Conservation (phyloP, 2,113 vertebrate genomes). For the Parotia lawesii region DNA sequence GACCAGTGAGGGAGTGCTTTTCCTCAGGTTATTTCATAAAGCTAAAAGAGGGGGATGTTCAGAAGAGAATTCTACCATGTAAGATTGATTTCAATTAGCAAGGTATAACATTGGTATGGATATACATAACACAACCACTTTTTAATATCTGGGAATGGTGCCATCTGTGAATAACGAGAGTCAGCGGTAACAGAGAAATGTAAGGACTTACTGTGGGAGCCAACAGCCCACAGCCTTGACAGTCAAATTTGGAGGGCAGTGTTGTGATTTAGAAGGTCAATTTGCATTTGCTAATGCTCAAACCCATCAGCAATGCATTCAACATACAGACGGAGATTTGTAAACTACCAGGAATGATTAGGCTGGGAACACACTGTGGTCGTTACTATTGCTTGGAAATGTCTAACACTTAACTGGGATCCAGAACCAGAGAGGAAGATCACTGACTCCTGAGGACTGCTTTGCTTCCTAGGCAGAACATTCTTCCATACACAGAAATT, state of each 20-base stretch:
- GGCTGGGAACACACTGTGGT: background rate
- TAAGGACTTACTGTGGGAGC: background rate
- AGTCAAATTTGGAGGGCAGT: background rate
- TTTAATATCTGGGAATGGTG: slow-evolving; percentile 35
- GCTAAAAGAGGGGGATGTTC: background rate
- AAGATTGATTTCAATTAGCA: background rate
- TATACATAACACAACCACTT: slow-evolving; percentile 1
- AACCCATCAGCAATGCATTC: background rate
- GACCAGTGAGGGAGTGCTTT: background rate
- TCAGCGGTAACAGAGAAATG: background rate
- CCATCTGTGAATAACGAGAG: background rate
- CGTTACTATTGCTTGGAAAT: background rate
- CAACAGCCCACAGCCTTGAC: background rate
- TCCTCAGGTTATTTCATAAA: background rate
- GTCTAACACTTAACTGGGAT: background rate
- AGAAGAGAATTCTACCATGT: background rate
- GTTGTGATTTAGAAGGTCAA: slow-evolving; percentile 3
- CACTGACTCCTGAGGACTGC: background rate
- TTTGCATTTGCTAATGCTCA: background rate
- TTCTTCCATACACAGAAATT: background rate
- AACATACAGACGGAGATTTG: background rate
- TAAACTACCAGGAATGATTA: background rate
- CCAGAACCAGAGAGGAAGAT: background rate
- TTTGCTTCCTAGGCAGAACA: background rate
- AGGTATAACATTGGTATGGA: background rate